These are phyloP conservation scores for Eufriesea mexicana DNA, from an alignment of 1,140 invertebrate genomes.

Conservation along the genomic window DNA sequence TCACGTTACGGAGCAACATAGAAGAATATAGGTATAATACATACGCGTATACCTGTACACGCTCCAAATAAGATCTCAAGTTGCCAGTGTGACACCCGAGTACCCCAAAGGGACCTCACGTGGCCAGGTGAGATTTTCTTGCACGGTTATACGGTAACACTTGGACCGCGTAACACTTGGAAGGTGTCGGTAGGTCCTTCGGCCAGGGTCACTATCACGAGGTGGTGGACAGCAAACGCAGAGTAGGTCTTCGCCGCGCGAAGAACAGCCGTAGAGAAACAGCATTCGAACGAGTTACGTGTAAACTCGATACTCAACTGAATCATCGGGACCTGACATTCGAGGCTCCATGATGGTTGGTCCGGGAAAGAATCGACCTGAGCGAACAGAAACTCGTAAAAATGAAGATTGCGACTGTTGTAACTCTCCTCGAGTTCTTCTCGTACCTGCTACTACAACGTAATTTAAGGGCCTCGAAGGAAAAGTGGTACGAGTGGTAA, in stretches of 20 bases:
- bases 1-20: not conserved
- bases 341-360: constrained; percentile 36
- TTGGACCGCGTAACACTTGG: constrained; percentile 74
- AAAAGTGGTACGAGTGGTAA: too few species aligned
- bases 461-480: too few species aligned
- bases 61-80: constrained; percentile 63
- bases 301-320: constrained; percentile 62
- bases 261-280: constrained; percentile 26
- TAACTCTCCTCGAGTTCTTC: not conserved
- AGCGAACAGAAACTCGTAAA: constrained; percentile 4
- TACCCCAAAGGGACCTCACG: constrained; percentile 66
- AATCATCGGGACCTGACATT: constrained; percentile 64
- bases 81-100: constrained; percentile 72
- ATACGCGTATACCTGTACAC: constrained; percentile 17
- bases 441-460: too few species aligned
- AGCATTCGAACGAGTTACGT: constrained; percentile 56
- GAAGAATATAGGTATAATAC: constrained; percentile 15
- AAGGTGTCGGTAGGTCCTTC: constrained; percentile 72
- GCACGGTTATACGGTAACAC: constrained; percentile 63
- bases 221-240: constrained; percentile 42
- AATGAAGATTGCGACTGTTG: not conserved
- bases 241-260: constrained; percentile 62
- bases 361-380: constrained; percentile 12
- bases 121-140: constrained; percentile 71
- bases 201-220: constrained; percentile 60